Conservation (phyloP, 2,113 vertebrate species). For the Cebidichthys violaceus region DNA sequence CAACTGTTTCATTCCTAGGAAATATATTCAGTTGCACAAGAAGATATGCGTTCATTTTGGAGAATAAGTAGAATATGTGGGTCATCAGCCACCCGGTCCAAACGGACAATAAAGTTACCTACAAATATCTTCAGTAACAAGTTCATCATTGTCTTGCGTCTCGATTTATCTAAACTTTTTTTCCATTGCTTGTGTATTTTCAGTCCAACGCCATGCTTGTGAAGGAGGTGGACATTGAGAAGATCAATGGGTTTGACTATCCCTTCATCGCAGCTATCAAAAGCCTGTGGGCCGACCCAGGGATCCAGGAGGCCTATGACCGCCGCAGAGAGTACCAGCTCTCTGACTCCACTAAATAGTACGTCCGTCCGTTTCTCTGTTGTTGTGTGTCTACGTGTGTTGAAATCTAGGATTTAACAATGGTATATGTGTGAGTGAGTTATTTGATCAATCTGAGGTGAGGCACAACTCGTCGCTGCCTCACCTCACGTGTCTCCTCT, state of each 20-base stretch:
- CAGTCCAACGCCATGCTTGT: constrained; percentile 88
- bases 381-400: background rate
- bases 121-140: background rate
- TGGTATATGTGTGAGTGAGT: constrained; percentile 16
- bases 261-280: constrained; percentile 81
- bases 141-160: background rate
- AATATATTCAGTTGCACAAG: background rate
- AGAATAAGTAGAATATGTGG: constrained; percentile 33
- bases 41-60: constrained; percentile 1
- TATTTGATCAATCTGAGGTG: no score
- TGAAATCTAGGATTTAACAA: background rate
- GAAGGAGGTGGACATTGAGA: constrained; percentile 90
- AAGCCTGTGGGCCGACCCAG: constrained; percentile 87
- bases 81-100: constrained; percentile 14
- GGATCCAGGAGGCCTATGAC: constrained; percentile 88
- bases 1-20: background rate
- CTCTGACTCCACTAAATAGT: constrained; percentile 92
- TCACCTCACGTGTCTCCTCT: no score
- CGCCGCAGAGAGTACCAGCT: constrained; percentile 91
- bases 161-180: background rate
- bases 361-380: constrained; percentile 62
- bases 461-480: no score
- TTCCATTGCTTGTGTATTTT: background rate
- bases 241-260: constrained; percentile 83
- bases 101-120: constrained; percentile 1